phyloP scores from a whole-genome alignment of 2,888 invertebrate genomes.

The Melinaea menophilus region DNA sequence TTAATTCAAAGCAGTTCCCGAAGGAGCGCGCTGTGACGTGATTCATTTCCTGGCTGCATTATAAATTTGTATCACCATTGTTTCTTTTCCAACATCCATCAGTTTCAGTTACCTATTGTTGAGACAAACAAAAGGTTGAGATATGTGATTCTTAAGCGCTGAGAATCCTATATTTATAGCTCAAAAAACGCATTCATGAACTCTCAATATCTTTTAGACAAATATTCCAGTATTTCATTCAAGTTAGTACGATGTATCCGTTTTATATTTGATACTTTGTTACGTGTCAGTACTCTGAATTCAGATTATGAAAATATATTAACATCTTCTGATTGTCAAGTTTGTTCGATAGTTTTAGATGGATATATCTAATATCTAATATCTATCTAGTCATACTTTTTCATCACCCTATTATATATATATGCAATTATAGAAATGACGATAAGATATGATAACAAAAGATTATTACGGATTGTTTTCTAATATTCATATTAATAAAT shows the following conservation, averaged over 20 bases:
- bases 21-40: constrained; percentile 61
- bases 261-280: constrained; percentile 5
- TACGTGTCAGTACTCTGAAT: too few relatives aligned
- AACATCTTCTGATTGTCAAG: too few relatives aligned
- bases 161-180: constrained; percentile 9
- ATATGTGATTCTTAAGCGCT: constrained; percentile 62
- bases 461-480: too few relatives aligned
- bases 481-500: background rate
- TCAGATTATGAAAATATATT: too few relatives aligned
- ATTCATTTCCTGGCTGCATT: constrained; percentile 72
- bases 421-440: too few relatives aligned
- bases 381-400: too few relatives aligned
- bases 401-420: too few relatives aligned
- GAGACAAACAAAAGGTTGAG: constrained; percentile 58
- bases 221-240: constrained; percentile 7
- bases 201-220: constrained; percentile 1
- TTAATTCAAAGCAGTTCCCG: constrained; percentile 59
- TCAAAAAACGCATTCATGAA: background rate
- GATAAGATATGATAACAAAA: too few relatives aligned
- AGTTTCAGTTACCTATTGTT: constrained; percentile 67
- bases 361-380: too few relatives aligned
- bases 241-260: constrained; percentile 11
- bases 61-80: constrained; percentile 71
- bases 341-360: too few relatives aligned
- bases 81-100: constrained; percentile 66